These are phyloP conservation scores for Argynnis bischoffii DNA, from an alignment of 2,888 invertebrate genomes.

Conservation along the genomic window DNA sequence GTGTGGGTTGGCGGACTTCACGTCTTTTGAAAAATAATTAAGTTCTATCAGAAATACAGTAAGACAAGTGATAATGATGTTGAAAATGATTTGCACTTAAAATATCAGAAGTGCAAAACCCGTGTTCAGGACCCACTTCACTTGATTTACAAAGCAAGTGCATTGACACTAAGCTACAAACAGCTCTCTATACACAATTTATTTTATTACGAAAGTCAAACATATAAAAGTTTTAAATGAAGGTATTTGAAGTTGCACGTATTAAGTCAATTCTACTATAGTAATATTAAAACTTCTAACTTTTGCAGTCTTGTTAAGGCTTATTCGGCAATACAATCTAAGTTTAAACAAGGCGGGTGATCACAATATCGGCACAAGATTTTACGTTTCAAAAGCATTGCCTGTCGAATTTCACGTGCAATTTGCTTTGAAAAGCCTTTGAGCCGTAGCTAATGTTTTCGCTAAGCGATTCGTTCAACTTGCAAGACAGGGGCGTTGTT, in stretches of 20 bases:
- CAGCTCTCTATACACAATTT: too few relatives aligned
- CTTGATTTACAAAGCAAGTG: too few relatives aligned
- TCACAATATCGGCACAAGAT: constrained; percentile 53
- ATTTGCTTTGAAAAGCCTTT: constrained; percentile 76
- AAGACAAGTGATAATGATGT: too few relatives aligned
- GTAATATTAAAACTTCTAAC: constrained; percentile 23
- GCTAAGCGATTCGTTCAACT: constrained; percentile 72
- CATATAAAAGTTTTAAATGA: background rate
- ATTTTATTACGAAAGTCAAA: background rate
- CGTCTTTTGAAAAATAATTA: too few relatives aligned
- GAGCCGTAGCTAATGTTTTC: constrained; percentile 76
- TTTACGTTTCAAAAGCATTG: constrained; percentile 60
- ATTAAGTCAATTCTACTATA: constrained; percentile 5
- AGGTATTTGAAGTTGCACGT: background rate
- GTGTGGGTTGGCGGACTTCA: too few relatives aligned
- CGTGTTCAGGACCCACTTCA: too few relatives aligned
- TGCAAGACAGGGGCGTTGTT: constrained; percentile 56
- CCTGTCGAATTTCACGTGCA: constrained; percentile 76
- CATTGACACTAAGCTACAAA: too few relatives aligned
- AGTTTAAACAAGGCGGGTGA: constrained; percentile 49
- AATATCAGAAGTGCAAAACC: too few relatives aligned
- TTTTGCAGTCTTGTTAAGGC: constrained; percentile 31
- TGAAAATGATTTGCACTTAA: too few relatives aligned
- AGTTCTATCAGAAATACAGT: too few relatives aligned
- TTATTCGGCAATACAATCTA: constrained; percentile 50